Evolutionary conservation across 2,888 invertebrate genomes (phyloP), one percentile per base, ranked within the genome.

Genomic region (Hirtodrosophila cameraria): DNA sequence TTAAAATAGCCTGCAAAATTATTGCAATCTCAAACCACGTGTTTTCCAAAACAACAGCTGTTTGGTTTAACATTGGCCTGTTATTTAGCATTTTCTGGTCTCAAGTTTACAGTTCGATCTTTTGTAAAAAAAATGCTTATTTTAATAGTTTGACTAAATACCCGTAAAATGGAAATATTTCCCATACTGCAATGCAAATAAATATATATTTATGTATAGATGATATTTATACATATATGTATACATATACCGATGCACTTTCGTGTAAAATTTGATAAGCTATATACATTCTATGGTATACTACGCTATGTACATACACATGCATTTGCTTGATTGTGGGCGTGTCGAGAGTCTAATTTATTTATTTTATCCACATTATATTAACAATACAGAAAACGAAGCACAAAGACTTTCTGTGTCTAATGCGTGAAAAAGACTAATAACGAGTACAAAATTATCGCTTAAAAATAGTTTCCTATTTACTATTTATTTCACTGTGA

Each of bases 351-450:
- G 39, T 39, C 43, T 71, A 28, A 36, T 27, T 23, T 48, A 69
- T 30, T 11, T 58, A 13, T 30, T 20, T 63, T 23, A 38, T 23
- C 41, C 9, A 13, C 8, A 20, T 39, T 31, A 25, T 45, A 41
- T 49, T 49, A 36, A 63, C 42, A 64, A 48, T 54, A 65, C 46
- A 41, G n/a, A n/a, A n/a, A n/a, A n/a, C n/a, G 57, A 64, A 49
- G 49, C 46, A 50, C 41, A 50, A 27, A n/a, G 35, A 49, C 43
- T 72, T 50, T 36, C 7, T 27, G 38, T 70, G 13, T 54, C 31
- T 33, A 43, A 64, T 45, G 30, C 30, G 33, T 71, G 38, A 23
- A 52, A 43, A 33, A 15, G 25, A 46, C 41, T 38, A 27, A 48
- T 43, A 49, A 31, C 13, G 30, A 30, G 25, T 36, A 31, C 52